A percentile compares a stretch with the other conserved stretches of the same genome.
These are phyloP conservation scores for Callocephalon fimbriatum DNA, from an alignment of 2,113 vertebrate species.

Conservation along the genomic window DNA sequence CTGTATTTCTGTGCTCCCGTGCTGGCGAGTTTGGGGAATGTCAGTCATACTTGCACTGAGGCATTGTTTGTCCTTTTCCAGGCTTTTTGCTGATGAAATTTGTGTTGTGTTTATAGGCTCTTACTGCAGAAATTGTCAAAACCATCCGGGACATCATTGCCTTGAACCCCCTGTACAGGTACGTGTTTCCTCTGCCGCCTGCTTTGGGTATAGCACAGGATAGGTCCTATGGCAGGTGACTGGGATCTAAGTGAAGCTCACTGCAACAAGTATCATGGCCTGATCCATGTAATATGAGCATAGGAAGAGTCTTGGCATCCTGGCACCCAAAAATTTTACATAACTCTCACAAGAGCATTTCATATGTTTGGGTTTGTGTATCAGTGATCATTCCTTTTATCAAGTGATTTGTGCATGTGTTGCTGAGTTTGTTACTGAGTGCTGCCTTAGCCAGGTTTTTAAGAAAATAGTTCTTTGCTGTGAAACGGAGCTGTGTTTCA, in stretches of 20 bases:
- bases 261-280: background rate
- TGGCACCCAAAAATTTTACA: background rate
- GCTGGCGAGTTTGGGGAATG: background rate
- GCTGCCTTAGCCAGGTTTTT: background rate
- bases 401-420: background rate
- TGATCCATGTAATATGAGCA: background rate
- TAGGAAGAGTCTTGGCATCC: background rate
- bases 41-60: background rate
- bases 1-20: accelerated
- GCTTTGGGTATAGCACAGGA: accelerated
- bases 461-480: background rate
- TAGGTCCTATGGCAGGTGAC: background rate
- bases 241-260: background rate
- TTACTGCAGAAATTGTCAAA: slow-evolving; percentile 98
- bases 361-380: background rate
- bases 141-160: slow-evolving; percentile 98
- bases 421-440: background rate
- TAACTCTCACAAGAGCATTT: background rate
- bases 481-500: background rate
- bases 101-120: slow-evolving; percentile 78
- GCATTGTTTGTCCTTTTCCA: background rate
- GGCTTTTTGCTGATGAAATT: background rate
- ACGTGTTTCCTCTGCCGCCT: background rate
- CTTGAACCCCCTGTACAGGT: slow-evolving; percentile 96
- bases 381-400: background rate